Conservation (phyloP, 1,140 invertebrate genomes). For the Vanessa atalanta region DNA sequence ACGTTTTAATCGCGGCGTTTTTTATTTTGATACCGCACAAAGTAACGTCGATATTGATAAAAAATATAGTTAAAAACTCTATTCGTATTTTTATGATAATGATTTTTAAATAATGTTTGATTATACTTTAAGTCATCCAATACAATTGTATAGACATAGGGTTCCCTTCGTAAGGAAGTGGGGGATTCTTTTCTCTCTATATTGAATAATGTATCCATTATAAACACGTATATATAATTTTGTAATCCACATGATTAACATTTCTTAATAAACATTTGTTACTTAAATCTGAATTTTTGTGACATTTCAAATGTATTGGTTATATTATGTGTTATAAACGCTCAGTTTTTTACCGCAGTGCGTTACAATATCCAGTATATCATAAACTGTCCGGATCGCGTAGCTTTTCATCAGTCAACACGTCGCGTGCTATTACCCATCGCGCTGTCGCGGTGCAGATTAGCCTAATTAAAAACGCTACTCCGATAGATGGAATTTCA, state of each 20-base stretch:
- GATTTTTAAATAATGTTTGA: too few species aligned
- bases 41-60: neutral
- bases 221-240: too few species aligned
- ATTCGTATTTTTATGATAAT: too few species aligned
- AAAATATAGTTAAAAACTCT: neutral
- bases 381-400: conserved; percentile 37
- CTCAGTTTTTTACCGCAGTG: conserved; percentile 24
- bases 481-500: conserved; percentile 32
- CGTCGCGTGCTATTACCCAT: conserved; percentile 38
- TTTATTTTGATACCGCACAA: neutral
- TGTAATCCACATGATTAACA: too few species aligned
- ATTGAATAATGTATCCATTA: too few species aligned
- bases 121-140: too few species aligned
- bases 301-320: too few species aligned
- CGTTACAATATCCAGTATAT: conserved; percentile 22
- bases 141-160: too few species aligned
- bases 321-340: neutral
- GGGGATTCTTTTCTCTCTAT: too few species aligned
- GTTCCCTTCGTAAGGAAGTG: too few species aligned
- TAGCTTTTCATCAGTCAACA: conserved; percentile 40
- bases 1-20: conserved; percentile 25
- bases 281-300: too few species aligned
- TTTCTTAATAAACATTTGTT: too few species aligned
- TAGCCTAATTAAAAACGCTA: conserved; percentile 45
- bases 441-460: conserved; percentile 28